A percentile compares a stretch with the other conserved stretches of the same genome.
These are phyloP conservation scores for Neelides sp. DNA, from an alignment of 1,140 invertebrate genomes.

Conservation along the genomic window DNA sequence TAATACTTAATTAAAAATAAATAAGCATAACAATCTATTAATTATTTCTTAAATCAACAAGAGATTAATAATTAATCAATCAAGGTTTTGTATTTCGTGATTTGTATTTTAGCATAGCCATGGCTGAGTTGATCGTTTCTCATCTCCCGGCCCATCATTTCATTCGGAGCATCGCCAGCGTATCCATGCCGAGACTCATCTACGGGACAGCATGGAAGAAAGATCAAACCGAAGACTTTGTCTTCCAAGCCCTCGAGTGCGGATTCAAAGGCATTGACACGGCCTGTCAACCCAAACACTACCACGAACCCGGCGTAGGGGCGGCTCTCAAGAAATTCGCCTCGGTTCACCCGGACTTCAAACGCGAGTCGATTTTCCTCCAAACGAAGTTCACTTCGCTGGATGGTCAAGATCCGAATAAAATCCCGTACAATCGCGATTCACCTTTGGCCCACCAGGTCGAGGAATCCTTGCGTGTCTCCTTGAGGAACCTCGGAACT, in stretches of 20 bases:
- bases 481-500: conserved; percentile 19
- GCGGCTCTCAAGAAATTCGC: conserved; percentile 9
- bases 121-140: too few relatives aligned
- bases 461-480: conserved; percentile 10
- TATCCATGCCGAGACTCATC: conserved; percentile 26
- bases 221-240: conserved; percentile 19
- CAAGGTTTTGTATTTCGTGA: too few relatives aligned
- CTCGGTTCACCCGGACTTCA: background rate
- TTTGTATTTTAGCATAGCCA: too few relatives aligned
- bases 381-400: conserved; percentile 30
- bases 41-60: too few relatives aligned
- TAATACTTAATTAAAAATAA: too few relatives aligned
- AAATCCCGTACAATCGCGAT: conserved; percentile 22
- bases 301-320: conserved; percentile 23
- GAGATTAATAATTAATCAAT: too few relatives aligned
- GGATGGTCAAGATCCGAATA: conserved; percentile 25
- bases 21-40: too few relatives aligned
- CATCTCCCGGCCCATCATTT: conserved; percentile 17
- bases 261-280: conserved; percentile 28
- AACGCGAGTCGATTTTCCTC: conserved; percentile 17
- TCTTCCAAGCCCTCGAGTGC: conserved; percentile 12
- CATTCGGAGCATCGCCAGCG: conserved; percentile 11
- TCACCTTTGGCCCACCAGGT: conserved; percentile 15
- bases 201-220: conserved; percentile 31
- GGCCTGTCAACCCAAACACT: conserved; percentile 30